These are phyloP conservation scores for Scotopteryx bipunctaria DNA, from an alignment of 2,888 invertebrate genomes.

Conservation along the genomic window DNA sequence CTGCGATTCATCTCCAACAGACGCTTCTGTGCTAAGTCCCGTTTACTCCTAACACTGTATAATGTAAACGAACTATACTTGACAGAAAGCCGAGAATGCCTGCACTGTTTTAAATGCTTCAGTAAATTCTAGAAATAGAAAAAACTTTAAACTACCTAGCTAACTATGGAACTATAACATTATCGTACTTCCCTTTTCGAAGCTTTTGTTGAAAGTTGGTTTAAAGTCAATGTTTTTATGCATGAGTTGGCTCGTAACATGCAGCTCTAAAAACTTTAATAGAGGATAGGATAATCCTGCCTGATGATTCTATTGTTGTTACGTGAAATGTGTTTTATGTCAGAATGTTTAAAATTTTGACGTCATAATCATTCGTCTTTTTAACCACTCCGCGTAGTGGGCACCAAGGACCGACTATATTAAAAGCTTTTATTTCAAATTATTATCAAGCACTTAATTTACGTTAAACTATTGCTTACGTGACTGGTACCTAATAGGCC, in stretches of 20 bases:
- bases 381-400: too few relatives aligned
- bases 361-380: too few relatives aligned
- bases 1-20: conserved; percentile 67
- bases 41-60: conserved; percentile 48
- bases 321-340: conserved; percentile 20
- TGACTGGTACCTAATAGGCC: too few relatives aligned
- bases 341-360: conserved; percentile 1
- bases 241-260: conserved; percentile 6
- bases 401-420: too few relatives aligned
- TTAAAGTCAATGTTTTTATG: conserved; percentile 12
- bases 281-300: conserved; percentile 16
- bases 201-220: conserved; percentile 13
- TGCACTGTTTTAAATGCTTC: conserved; percentile 14
- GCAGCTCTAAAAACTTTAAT: conserved; percentile 14
- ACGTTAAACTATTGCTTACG: too few relatives aligned
- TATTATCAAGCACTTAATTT: too few relatives aligned
- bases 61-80: conserved; percentile 44
- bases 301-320: conserved; percentile 5
- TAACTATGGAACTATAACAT: conserved; percentile 11
- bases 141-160: conserved; percentile 1
- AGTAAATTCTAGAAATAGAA: conserved; percentile 19
- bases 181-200: conserved; percentile 8
- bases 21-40: conserved; percentile 50
- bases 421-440: too few relatives aligned
- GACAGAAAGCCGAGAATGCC: conserved; percentile 10